Conservation (phyloP, 2,113 vertebrate species). For the Rhombomys opimus region DNA sequence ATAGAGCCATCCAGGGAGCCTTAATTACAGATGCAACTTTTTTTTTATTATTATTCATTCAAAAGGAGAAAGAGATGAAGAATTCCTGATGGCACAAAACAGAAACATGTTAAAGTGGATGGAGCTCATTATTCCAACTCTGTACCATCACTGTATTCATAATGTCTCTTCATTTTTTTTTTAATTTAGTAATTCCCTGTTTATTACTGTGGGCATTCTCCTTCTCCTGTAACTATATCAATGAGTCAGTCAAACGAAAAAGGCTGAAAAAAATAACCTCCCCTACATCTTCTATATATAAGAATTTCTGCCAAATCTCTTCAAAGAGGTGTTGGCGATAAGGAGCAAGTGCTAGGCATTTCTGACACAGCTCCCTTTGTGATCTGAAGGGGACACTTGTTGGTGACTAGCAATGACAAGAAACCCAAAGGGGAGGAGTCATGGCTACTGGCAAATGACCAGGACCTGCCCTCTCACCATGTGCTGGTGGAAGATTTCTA, state of each 20-base stretch:
- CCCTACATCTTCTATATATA: background rate
- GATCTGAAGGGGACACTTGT: background rate
- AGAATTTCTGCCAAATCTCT: slow-evolving; percentile 25
- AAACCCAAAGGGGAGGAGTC: background rate
- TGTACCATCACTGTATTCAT: background rate
- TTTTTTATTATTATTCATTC: background rate
- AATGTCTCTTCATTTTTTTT: background rate
- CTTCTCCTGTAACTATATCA: background rate
- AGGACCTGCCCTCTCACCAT: background rate
- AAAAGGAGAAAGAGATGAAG: slow-evolving; percentile 31
- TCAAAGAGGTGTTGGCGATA: background rate
- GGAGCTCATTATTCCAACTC: background rate
- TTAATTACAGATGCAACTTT: background rate
- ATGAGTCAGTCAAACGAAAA: background rate
- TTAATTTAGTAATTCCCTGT: background rate
- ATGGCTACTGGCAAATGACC: background rate
- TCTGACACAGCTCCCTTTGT: background rate
- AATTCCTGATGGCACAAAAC: background rate
- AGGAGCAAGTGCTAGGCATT: background rate
- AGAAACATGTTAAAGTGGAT: background rate
- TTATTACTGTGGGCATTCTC: background rate
- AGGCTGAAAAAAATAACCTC: background rate
- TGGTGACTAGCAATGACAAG: background rate
- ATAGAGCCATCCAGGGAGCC: background rate
- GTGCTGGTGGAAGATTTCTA: background rate